phyloP scores from a whole-genome alignment of 2,113 vertebrate genomes.

The Tachycineta bicolor region DNA sequence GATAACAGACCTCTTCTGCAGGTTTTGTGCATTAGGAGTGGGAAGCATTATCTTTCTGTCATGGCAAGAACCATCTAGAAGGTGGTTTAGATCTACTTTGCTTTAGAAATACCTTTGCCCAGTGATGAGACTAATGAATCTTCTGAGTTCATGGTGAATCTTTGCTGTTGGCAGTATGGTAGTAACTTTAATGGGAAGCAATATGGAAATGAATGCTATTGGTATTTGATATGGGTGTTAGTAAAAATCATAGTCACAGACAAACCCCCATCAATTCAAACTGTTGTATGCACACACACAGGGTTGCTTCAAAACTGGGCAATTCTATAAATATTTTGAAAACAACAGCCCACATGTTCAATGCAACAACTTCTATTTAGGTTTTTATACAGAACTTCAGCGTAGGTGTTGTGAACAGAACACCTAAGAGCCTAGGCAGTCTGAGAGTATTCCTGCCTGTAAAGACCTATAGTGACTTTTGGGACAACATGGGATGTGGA shows the following conservation, averaged over 20 bases:
- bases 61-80: not conserved
- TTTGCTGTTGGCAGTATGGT: not conserved
- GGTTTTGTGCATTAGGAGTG: not conserved
- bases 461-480: not conserved
- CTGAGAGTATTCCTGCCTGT: not conserved
- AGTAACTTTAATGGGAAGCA: not conserved
- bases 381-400: not conserved
- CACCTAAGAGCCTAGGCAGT: not conserved
- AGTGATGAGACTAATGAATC: not conserved
- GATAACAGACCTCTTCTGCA: not conserved
- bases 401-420: not conserved
- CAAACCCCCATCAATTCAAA: rapidly evolving
- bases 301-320: not conserved
- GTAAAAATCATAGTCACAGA: not conserved
- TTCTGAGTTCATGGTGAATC: not conserved
- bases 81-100: not conserved
- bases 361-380: not conserved
- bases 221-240: not conserved
- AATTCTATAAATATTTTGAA: not conserved
- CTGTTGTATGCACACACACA: rapidly evolving
- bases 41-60: not conserved
- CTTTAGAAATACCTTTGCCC: not conserved
- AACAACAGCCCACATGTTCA: not conserved
- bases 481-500: not conserved
- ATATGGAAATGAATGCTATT: not conserved